Evolutionary conservation across 2,113 vertebrate species (phyloP).

Genomic region (human (Homo sapiens)): DNA sequence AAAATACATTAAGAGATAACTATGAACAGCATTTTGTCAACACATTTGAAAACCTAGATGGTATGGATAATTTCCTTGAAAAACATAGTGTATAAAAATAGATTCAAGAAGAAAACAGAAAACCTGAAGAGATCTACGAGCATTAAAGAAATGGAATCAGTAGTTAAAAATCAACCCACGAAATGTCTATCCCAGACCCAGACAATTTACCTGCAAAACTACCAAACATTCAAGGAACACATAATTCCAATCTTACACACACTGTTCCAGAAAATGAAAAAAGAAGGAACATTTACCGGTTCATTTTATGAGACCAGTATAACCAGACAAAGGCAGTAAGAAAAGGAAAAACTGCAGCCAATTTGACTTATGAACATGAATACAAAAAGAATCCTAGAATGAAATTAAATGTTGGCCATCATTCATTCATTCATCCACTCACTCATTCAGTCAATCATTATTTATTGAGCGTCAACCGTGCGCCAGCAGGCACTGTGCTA

Average conservation of each 20-base stretch:
- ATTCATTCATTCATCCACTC: not conserved
- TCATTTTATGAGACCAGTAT: conserved; percentile 45
- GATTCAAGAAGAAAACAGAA: conserved; percentile 47
- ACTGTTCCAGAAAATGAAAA: conserved; percentile 58
- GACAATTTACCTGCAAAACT: conserved; percentile 23
- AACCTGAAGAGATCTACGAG: not conserved
- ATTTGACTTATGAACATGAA: not conserved
- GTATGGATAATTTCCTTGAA: conserved; percentile 50
- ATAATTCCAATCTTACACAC: conserved; percentile 61
- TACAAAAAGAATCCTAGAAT: not conserved
- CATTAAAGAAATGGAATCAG: conserved; percentile 35
- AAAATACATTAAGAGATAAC: conserved; percentile 28
- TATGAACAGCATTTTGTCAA: not conserved
- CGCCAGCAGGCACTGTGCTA: not conserved
- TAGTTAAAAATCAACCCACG: conserved; percentile 43
- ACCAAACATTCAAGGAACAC: conserved; percentile 65
- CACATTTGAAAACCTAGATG: conserved; percentile 23
- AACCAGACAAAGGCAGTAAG: not conserved
- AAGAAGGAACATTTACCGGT: conserved; percentile 49
- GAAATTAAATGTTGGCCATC: not conserved
- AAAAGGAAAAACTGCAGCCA: conserved; percentile 17
- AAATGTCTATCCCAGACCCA: conserved; percentile 53
- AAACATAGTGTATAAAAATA: conserved; percentile 49
- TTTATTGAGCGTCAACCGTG: not conserved
- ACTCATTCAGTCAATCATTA: conserved; percentile 10